A percentile compares a stretch with the other conserved stretches of the same genome.
Conservation (phyloP, 2,797 vertebrate genomes). For the Oreochromis grahami region DNA sequence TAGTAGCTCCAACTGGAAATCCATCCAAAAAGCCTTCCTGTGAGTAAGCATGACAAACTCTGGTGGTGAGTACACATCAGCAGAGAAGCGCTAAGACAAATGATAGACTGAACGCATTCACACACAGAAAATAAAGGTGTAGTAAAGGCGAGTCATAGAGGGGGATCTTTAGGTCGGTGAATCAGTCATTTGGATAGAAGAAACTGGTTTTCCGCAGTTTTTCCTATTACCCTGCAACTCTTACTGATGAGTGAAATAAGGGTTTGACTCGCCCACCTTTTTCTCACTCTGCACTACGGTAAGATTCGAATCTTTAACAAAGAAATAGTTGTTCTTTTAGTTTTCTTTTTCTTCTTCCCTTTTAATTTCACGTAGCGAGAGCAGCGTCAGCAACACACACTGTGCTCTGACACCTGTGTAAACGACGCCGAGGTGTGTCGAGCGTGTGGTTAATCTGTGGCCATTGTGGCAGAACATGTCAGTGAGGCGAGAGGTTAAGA, state of each 20-base stretch:
- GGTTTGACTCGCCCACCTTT: not conserved
- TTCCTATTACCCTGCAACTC: not conserved
- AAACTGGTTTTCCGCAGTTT: not conserved
- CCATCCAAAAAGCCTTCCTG: not conserved
- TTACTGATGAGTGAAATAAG: conserved; percentile 34
- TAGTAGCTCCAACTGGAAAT: not conserved
- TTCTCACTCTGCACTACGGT: not conserved
- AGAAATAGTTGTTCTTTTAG: conserved; percentile 33
- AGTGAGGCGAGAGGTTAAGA: conserved; percentile 40
- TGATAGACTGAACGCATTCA: not conserved
- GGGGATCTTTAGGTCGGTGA: not conserved
- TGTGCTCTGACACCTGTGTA: conserved; percentile 41
- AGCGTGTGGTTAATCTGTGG: conserved; percentile 11
- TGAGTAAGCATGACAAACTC: not conserved
- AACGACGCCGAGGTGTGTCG: conserved; percentile 26
- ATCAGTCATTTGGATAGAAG: not conserved
- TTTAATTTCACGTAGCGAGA: not conserved
- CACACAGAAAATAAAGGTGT: not conserved
- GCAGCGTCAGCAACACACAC: conserved; percentile 25
- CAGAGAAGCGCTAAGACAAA: not conserved
- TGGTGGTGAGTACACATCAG: not conserved
- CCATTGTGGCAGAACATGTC: conserved; percentile 10
- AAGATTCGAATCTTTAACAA: conserved; percentile 25
- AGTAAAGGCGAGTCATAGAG: not conserved
- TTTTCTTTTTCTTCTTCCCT: not conserved